Conservation (phyloP, 2,113 vertebrate genomes). For the Ciconia boyciana region DNA sequence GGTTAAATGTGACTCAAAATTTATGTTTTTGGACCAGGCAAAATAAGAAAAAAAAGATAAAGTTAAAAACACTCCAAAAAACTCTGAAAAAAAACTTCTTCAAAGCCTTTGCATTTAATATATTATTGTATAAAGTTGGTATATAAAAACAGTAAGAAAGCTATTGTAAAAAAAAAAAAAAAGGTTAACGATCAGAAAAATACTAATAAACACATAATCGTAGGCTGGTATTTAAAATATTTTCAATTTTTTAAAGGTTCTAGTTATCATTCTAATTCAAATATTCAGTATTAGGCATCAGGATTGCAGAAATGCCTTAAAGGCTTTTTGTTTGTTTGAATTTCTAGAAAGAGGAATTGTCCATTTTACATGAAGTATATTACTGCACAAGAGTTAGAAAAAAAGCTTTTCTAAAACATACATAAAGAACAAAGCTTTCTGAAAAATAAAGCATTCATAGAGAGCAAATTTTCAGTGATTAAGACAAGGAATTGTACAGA, state of each 20-base stretch:
- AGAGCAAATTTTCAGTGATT: neutral
- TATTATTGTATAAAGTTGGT: neutral
- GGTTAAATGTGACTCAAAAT: neutral
- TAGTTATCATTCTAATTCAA: neutral
- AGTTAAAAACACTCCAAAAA: neutral
- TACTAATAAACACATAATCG: neutral
- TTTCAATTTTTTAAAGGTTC: neutral
- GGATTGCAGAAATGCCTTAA: neutral
- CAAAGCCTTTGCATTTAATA: neutral
- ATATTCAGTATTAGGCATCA: neutral
- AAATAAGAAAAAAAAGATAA: neutral
- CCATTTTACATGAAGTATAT: neutral
- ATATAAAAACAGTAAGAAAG: neutral
- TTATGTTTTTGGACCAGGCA: fast-evolving
- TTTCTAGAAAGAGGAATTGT: neutral
- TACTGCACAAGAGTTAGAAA: neutral
- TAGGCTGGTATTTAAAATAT: neutral
- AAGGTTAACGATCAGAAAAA: neutral
- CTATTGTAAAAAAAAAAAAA: neutral
- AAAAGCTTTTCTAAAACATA: neutral
- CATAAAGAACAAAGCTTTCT: neutral
- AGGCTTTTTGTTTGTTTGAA: neutral
- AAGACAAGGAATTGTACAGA: neutral
- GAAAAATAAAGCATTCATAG: neutral
- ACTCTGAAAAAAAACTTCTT: neutral